A percentile compares a stretch with the other conserved stretches of the same genome.
Conservation (phyloP, 37 sponge, comb jelly and placozoan species). For the Hormiphora californensis region DNA sequence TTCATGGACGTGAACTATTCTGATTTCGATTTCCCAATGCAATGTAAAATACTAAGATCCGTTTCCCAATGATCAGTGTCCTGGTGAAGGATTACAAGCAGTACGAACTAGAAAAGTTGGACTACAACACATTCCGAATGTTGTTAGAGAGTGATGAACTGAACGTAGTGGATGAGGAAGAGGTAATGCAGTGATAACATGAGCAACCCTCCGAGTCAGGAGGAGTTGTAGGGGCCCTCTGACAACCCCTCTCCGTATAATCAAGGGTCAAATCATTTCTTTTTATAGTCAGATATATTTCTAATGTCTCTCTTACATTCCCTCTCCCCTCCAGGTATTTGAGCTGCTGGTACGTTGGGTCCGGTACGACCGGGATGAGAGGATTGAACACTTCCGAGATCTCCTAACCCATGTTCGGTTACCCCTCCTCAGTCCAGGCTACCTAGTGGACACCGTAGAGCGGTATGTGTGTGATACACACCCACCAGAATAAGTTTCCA, state of each 20-base stretch:
- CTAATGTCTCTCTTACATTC: not conserved
- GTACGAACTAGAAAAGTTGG: not conserved
- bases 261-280: no score
- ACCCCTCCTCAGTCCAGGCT: constrained; percentile 4
- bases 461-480: no score
- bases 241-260: not conserved
- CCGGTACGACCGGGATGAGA: not conserved
- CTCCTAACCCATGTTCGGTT: constrained; percentile 12
- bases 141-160: constrained; percentile 21
- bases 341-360: not conserved
- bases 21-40: no score
- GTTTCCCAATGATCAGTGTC: no score
- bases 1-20: no score
- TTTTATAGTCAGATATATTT: not conserved
- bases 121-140: not conserved
- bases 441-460: constrained; percentile 29
- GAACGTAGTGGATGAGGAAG: not conserved
- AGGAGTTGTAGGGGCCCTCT: not conserved
- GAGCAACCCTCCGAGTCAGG: not conserved
- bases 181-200: not conserved
- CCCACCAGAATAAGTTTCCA: no score
- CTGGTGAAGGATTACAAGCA: no score
- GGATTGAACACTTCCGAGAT: not conserved
- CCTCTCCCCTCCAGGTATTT: not conserved
- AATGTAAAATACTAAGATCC: no score